These are phyloP conservation scores for Cromileptes altivelis DNA, from an alignment of 2,113 vertebrate genomes.

Conservation along the genomic window DNA sequence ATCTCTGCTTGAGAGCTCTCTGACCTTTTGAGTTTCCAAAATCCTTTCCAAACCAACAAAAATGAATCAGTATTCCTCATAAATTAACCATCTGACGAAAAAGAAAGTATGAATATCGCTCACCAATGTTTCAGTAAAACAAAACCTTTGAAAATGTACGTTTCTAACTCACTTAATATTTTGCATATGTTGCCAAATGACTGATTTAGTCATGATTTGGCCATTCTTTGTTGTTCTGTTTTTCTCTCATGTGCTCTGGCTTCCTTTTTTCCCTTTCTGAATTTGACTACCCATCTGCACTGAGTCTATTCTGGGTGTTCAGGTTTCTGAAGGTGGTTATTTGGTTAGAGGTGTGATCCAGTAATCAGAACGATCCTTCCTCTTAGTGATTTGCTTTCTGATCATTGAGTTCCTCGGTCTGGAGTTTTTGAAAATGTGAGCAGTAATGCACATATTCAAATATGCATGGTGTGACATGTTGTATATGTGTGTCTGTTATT, in stretches of 20 bases:
- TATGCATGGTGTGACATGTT: background rate
- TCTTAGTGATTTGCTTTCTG: background rate
- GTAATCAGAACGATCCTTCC: background rate
- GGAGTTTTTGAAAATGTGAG: background rate
- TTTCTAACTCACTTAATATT: background rate
- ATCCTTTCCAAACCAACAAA: background rate
- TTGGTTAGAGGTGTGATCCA: slow-evolving; percentile 37
- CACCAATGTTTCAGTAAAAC: background rate
- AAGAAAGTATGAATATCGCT: background rate
- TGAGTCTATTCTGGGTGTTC: slow-evolving; percentile 62
- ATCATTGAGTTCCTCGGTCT: background rate
- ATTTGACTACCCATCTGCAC: slow-evolving; percentile 75
- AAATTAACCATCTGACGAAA: background rate
- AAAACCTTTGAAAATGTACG: background rate
- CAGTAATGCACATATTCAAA: background rate
- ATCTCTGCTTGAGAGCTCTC: background rate
- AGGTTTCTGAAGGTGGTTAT: slow-evolving; percentile 72
- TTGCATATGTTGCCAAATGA: background rate
- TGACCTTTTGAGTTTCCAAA: background rate
- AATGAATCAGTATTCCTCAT: background rate
- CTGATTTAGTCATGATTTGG: slow-evolving; percentile 9
- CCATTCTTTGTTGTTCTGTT: slow-evolving; percentile 5
- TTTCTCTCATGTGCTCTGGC: slow-evolving; percentile 17
- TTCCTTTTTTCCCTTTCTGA: slow-evolving; percentile 50
- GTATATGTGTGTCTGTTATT: background rate